These are phyloP conservation scores for Neotoxoptera formosana DNA, from an alignment of 1,140 invertebrate species.

Conservation along the genomic window DNA sequence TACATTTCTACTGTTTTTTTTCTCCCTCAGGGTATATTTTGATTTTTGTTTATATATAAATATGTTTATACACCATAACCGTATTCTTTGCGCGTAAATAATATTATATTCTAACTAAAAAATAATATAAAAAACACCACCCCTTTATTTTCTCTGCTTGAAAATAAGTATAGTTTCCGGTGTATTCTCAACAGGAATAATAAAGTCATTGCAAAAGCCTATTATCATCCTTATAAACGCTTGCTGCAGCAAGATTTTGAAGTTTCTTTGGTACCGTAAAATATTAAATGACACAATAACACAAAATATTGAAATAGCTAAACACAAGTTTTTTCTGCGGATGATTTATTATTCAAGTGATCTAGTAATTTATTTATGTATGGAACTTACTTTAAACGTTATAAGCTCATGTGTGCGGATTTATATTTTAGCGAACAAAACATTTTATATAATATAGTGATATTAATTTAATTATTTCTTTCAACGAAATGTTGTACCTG, in stretches of 20 bases:
- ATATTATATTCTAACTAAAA: not conserved
- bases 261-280: not conserved
- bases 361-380: too few species aligned
- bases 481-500: too few species aligned
- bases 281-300: not conserved
- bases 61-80: not conserved
- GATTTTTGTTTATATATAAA: not conserved
- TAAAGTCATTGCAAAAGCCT: not conserved
- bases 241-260: not conserved
- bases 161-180: not conserved
- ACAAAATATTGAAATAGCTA: not conserved
- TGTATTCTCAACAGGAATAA: constrained; percentile 1
- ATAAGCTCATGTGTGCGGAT: not conserved
- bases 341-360: not conserved
- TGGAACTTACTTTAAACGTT: not conserved
- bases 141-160: constrained; percentile 14
- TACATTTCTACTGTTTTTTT: not conserved
- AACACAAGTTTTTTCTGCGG: not conserved
- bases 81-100: not conserved
- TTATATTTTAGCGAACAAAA: not conserved
- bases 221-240: not conserved
- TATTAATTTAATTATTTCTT: too few species aligned
- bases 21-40: not conserved
- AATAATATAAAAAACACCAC: not conserved
- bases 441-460: too few species aligned